phyloP scores from a whole-genome alignment of 2,113 vertebrate species.

The Channa maculata region DNA sequence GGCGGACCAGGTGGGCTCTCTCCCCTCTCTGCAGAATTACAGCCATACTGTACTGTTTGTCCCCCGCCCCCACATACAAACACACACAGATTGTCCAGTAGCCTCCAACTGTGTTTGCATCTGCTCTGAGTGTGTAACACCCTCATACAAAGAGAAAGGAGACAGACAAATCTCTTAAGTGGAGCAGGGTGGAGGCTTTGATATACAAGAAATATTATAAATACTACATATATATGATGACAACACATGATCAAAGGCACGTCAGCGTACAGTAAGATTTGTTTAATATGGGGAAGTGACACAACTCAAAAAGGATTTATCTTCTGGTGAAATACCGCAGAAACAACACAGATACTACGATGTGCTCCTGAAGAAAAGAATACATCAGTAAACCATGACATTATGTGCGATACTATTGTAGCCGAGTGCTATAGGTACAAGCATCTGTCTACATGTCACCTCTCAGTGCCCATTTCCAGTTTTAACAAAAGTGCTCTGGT shows the following conservation, averaged over 20 bases:
- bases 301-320: constrained; percentile 7
- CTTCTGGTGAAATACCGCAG: neutral
- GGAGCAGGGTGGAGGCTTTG: neutral
- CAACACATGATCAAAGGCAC: too few species aligned
- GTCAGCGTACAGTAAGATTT: too few species aligned
- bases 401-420: neutral
- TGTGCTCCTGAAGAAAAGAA: neutral
- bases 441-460: neutral
- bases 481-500: constrained; percentile 1
- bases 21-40: constrained; percentile 15
- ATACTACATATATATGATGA: too few species aligned
- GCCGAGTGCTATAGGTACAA: too few species aligned
- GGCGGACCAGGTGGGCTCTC: constrained; percentile 37
- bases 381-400: neutral
- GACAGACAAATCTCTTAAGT: neutral
- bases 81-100: constrained; percentile 23
- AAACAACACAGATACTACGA: neutral
- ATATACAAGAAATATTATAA: neutral
- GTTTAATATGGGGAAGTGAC: too few species aligned
- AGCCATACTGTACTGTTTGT: neutral
- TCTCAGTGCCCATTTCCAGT: neutral
- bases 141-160: neutral
- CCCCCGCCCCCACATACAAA: neutral
- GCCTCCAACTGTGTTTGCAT: constrained; percentile 43
- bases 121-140: constrained; percentile 11